These are phyloP conservation scores for Oppia nitens DNA, from an alignment of 1,140 invertebrate genomes.

Conservation along the genomic window DNA sequence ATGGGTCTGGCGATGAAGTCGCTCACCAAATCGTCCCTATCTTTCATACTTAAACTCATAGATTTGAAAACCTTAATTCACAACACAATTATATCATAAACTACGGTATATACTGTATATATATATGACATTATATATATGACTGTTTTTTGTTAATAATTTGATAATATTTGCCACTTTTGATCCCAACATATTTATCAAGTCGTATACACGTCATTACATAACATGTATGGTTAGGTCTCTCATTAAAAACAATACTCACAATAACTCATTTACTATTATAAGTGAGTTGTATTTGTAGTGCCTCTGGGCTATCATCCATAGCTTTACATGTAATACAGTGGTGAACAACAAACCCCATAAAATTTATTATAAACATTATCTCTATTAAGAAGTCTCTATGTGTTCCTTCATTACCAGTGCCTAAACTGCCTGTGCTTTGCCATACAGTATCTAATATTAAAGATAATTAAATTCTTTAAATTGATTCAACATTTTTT, in stretches of 20 bases:
- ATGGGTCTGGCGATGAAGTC: not conserved
- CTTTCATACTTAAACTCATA: not conserved
- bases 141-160: not conserved
- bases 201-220: not conserved
- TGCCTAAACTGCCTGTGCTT: too few relatives aligned
- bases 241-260: not conserved
- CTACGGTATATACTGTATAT: not conserved
- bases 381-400: too few relatives aligned
- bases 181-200: not conserved
- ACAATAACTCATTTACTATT: not conserved
- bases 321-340: too few relatives aligned
- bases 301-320: too few relatives aligned
- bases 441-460: too few relatives aligned
- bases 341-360: too few relatives aligned
- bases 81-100: not conserved
- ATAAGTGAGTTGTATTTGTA: too few relatives aligned
- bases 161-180: not conserved
- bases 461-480: not conserved
- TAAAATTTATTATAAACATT: too few relatives aligned
- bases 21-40: not conserved
- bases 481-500: not conserved
- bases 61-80: too few relatives aligned
- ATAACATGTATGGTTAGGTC: not conserved
- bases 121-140: not conserved
- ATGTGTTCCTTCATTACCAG: too few relatives aligned